phyloP scores from a whole-genome alignment of 2,113 vertebrate genomes.

The Daboia siamensis region DNA sequence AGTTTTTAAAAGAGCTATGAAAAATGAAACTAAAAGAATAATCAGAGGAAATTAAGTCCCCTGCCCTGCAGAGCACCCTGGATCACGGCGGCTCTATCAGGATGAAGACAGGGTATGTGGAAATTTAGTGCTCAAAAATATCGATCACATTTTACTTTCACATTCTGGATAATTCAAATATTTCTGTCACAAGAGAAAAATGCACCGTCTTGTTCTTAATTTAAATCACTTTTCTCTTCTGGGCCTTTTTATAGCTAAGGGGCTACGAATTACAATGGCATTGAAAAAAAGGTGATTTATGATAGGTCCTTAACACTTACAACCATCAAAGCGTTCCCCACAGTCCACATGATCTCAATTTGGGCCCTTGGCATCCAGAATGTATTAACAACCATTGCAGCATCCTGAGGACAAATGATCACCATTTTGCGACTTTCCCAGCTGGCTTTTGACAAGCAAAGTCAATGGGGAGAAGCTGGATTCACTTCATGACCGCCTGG shows the following conservation, averaged over 20 bases:
- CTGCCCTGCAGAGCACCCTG: background rate
- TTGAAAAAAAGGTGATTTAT: too few species aligned
- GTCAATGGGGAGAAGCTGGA: background rate
- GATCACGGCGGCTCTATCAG: too few species aligned
- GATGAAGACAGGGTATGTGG: background rate
- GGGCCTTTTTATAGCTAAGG: background rate
- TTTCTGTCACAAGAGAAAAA: background rate
- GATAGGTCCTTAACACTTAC: background rate
- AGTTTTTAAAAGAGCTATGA: background rate
- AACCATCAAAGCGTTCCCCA: background rate
- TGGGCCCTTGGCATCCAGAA: background rate
- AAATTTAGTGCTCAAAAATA: background rate
- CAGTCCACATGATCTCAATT: background rate
- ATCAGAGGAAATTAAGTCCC: background rate
- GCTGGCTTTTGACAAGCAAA: background rate
- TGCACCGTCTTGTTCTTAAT: background rate
- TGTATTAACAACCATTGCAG: background rate
- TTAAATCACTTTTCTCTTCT: background rate
- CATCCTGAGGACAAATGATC: background rate
- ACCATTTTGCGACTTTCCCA: background rate
- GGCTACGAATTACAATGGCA: background rate
- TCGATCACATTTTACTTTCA: background rate
- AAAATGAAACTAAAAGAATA: background rate
- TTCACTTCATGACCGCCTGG: background rate
- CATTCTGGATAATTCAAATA: background rate